Evolutionary conservation across 1,140 invertebrate genomes (phyloP).

Genomic region (Trichogramma pretiosum): DNA sequence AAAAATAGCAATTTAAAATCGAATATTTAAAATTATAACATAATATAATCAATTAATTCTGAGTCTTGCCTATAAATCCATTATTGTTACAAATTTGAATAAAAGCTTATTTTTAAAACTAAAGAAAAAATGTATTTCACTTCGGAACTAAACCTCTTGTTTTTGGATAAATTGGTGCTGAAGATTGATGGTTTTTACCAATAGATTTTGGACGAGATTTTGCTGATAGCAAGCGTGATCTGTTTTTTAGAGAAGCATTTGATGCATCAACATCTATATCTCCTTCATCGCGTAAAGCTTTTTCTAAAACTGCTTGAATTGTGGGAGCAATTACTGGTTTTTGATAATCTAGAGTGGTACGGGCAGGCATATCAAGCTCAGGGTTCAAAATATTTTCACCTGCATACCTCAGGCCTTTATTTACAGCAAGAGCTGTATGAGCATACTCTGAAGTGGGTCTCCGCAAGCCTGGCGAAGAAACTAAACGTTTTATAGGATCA

Average conservation of each 20-base stretch:
- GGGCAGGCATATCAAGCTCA: slow-evolving; percentile 68
- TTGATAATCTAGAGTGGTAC: slow-evolving; percentile 73
- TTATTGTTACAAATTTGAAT: neutral
- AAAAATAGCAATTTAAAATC: too few species aligned
- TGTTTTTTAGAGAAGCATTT: slow-evolving; percentile 31
- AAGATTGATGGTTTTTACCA: slow-evolving; percentile 34
- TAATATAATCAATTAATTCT: too few species aligned
- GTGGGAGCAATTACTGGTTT: slow-evolving; percentile 61
- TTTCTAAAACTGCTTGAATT: slow-evolving; percentile 64
- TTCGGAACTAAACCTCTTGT: slow-evolving; percentile 54
- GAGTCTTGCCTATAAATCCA: too few species aligned
- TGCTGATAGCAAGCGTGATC: slow-evolving; percentile 32
- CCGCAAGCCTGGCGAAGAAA: slow-evolving; percentile 54
- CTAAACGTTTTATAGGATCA: slow-evolving; percentile 49
- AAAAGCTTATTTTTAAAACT: neutral
- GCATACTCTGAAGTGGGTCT: slow-evolving; percentile 69
- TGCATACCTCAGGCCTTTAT: slow-evolving; percentile 51
- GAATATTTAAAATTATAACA: neutral
- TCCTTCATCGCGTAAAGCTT: slow-evolving; percentile 61
- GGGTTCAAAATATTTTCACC: slow-evolving; percentile 78
- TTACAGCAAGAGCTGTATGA: slow-evolving; percentile 51
- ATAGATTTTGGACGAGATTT: slow-evolving; percentile 34
- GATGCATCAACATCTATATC: slow-evolving; percentile 64
- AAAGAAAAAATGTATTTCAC: slow-evolving; percentile 28
- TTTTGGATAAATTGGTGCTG: slow-evolving; percentile 47